Percentiles rank a stretch among this genome's conserved stretches.
Conservation (phyloP, 92 coral and sea anemone species). For the Diadumene lineata region DNA sequence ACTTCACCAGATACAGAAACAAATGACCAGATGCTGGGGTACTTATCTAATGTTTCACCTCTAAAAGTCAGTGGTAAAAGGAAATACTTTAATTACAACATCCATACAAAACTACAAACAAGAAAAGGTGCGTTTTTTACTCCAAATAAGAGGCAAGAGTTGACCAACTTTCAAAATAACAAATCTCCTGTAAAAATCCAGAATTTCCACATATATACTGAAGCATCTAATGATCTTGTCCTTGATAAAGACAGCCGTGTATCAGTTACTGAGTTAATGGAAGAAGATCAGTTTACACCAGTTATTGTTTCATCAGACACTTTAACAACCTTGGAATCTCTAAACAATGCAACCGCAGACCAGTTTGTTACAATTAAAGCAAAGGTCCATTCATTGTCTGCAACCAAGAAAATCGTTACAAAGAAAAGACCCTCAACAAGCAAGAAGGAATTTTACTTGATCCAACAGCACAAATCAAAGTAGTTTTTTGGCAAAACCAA, state of each 20-base stretch:
- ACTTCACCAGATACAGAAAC: too few relatives aligned
- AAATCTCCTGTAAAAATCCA: conserved; percentile 25
- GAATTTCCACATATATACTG: conserved; percentile 15
- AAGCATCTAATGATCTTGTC: conserved; percentile 13
- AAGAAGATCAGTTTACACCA: conserved; percentile 34
- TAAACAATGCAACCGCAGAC: conserved; percentile 40
- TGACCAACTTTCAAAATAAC: conserved; percentile 27
- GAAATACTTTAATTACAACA: conserved; percentile 45
- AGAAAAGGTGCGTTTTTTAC: conserved; percentile 43
- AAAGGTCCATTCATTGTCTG: conserved; percentile 27
- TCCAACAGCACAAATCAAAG: conserved; percentile 16
- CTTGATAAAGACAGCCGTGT: conserved; percentile 29
- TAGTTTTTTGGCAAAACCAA: conserved; percentile 34
- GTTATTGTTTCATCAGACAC: conserved; percentile 35
- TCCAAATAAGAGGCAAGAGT: conserved; percentile 10
- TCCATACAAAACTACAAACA: conserved; percentile 29
- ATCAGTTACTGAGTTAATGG: conserved; percentile 12
- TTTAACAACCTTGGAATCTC: conserved; percentile 20
- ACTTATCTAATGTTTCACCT: conserved; percentile 48
- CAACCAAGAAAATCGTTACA: conserved; percentile 38
- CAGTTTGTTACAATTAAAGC: conserved; percentile 47
- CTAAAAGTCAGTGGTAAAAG: conserved; percentile 36
- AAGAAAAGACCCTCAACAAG: conserved; percentile 12
- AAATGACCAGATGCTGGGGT: conserved; percentile 40
- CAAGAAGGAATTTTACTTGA: conserved; percentile 35